phyloP scores from a whole-genome alignment of 1,140 invertebrate species.

The Brachionus paranguensis region DNA sequence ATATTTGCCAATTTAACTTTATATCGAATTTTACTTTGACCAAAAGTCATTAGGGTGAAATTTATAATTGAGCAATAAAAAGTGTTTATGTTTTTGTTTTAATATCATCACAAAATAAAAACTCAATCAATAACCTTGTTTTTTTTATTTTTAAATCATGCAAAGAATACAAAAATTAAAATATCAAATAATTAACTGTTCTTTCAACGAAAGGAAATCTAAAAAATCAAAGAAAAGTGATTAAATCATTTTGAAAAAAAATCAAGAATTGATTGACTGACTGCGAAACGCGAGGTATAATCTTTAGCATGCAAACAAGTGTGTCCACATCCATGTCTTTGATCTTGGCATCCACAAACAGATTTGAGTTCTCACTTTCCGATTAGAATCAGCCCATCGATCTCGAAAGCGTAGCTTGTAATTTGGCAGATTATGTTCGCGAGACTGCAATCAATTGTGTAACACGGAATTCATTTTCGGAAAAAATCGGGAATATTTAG shows the following conservation, averaged over 20 bases:
- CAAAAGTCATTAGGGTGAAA: no score
- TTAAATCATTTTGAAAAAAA: background rate
- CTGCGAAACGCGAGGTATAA: background rate
- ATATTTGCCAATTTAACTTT: no score
- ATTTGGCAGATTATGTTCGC: background rate
- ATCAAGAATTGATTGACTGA: background rate
- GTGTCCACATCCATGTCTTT: background rate
- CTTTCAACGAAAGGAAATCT: background rate
- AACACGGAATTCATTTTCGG: background rate
- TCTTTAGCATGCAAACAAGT: conserved; percentile 8
- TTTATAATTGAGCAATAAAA: no score
- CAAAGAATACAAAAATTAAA: background rate
- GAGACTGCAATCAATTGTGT: background rate
- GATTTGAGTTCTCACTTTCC: background rate
- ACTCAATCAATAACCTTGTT: no score
- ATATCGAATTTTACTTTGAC: no score
- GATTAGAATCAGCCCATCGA: background rate
- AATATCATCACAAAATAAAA: no score
- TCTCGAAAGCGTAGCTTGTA: background rate
- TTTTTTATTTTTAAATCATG: no score
- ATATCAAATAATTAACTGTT: background rate
- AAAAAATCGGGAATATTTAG: background rate
- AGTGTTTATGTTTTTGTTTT: no score
- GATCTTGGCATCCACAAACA: background rate
- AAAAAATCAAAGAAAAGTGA: background rate